A percentile compares a stretch with the other conserved stretches of the same genome.
Evolutionary conservation across 64 coral and sea anemone genomes (phyloP).

Genomic region (Montipora sp.): DNA sequence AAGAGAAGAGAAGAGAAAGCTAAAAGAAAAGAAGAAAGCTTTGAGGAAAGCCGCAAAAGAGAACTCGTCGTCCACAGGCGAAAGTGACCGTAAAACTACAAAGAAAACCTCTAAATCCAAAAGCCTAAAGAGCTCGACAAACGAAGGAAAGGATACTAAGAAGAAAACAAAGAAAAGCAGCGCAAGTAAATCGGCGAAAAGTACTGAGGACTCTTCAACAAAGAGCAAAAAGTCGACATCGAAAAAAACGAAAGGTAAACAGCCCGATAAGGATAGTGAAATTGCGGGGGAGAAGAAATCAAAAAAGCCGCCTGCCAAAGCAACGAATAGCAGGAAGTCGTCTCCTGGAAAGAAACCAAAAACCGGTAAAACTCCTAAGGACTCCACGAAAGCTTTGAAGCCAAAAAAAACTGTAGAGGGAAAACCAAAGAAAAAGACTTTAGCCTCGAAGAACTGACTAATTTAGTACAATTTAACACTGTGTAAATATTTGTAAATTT

Average conservation of each 20-base stretch:
- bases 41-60: constrained; percentile 51
- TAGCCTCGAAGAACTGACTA: background rate
- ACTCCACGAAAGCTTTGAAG: constrained; percentile 27
- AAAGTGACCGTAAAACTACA: constrained; percentile 24
- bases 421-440: constrained; percentile 71
- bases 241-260: constrained; percentile 35
- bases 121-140: background rate
- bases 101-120: constrained; percentile 38
- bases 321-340: constrained; percentile 47
- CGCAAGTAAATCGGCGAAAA: background rate
- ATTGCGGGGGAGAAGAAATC: constrained; percentile 32
- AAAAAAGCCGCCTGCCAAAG: constrained; percentile 25
- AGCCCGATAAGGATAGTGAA: constrained; percentile 36
- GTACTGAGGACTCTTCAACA: background rate
- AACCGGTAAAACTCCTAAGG: constrained; percentile 6
- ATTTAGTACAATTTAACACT: background rate
- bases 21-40: constrained; percentile 59
- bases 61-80: constrained; percentile 19
- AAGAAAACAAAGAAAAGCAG: constrained; percentile 52
- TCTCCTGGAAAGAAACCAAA: constrained; percentile 21
- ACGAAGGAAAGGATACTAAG: constrained; percentile 12
- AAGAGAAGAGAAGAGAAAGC: constrained; percentile 60
- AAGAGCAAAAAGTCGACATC: constrained; percentile 44
- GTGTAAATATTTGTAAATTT: constrained; percentile 32
- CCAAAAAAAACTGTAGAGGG: constrained; percentile 73